Evolutionary conservation across 2,888 invertebrate genomes (phyloP), one percentile per base, ranked within the genome.

Genomic region (Agapetus fuscipes): DNA sequence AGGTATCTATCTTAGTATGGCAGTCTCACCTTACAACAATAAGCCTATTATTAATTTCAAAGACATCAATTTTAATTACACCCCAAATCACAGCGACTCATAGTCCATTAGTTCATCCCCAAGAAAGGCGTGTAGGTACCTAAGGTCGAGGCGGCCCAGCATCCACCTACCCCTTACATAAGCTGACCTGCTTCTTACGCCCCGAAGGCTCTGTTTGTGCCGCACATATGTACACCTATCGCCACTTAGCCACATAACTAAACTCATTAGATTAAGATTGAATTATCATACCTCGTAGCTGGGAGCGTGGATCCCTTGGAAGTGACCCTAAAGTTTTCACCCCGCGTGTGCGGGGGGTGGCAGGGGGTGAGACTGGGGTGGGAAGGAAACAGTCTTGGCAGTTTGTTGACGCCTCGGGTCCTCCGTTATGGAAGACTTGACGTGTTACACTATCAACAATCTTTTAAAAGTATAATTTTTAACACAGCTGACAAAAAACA

Each of bases 181-280:
- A n/a, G n/a, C n/a, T n/a, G n/a, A n/a, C n/a, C n/a, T n/a, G n/a
- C n/a, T n/a, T n/a, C n/a, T n/a, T n/a, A n/a, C n/a, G n/a, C n/a
- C n/a, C n/a, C n/a, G n/a, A n/a, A n/a, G n/a, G n/a, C n/a, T n/a
- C n/a, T n/a, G n/a, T n/a, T n/a, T n/a, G n/a, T n/a, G 17, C 30
- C 16, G 24, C 32, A 33, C n/a, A n/a, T n/a, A n/a, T n/a, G n/a
- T 35, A 46, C 46, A 45, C 39, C 45, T 30, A 42, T 42, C 40
- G 42, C 37, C 41, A 45, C 45, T 45, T 45, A 42, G 45, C 32
- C 45, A 41, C 46, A 43, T 37, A 41, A 41, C 43, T 46, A 46
- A 46, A 43, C 40, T 46, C 46, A 43, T 46, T 46, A 46, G 46
- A 43, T 46, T 46, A 43, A 46, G 46, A 46, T 46, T 46, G 46